Evolutionary conservation across 2,113 vertebrate species (phyloP).

Genomic region (Plestiodon gilberti): DNA sequence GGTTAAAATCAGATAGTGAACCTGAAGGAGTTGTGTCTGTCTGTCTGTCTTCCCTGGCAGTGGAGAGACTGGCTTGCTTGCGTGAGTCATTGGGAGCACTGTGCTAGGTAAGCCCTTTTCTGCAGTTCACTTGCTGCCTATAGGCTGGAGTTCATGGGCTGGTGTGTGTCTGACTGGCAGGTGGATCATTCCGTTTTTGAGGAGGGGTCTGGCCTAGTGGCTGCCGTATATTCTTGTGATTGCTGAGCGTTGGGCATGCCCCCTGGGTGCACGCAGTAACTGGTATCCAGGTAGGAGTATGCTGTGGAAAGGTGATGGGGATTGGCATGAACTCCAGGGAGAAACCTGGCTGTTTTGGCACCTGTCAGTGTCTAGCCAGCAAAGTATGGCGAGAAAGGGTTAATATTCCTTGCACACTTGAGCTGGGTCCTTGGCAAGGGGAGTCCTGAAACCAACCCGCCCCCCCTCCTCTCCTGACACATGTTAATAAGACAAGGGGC

Average conservation of each 20-base stretch:
- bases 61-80: neutral
- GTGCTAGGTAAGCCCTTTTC: too few species aligned
- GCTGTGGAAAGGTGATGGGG: neutral
- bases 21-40: neutral
- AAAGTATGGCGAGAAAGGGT: slow-evolving; percentile 71
- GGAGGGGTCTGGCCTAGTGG: too few species aligned
- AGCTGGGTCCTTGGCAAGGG: slow-evolving; percentile 61
- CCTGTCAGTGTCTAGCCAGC: slow-evolving; percentile 31
- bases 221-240: too few species aligned
- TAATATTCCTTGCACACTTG: slow-evolving; percentile 78
- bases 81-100: too few species aligned
- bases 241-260: too few species aligned
- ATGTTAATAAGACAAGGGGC: slow-evolving; percentile 73
- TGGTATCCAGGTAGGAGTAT: neutral
- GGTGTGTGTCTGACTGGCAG: too few species aligned
- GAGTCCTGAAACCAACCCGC: slow-evolving; percentile 76
- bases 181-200: too few species aligned
- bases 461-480: slow-evolving; percentile 66
- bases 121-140: too few species aligned
- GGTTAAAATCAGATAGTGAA: neutral
- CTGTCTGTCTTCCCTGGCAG: neutral
- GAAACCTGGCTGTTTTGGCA: too few species aligned
- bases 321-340: too few species aligned
- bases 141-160: too few species aligned
- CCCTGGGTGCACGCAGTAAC: too few species aligned